Base-by-base conservation (phyloP, 2,797 vertebrate genomes). In the Glossophaga mutica region DNA sequence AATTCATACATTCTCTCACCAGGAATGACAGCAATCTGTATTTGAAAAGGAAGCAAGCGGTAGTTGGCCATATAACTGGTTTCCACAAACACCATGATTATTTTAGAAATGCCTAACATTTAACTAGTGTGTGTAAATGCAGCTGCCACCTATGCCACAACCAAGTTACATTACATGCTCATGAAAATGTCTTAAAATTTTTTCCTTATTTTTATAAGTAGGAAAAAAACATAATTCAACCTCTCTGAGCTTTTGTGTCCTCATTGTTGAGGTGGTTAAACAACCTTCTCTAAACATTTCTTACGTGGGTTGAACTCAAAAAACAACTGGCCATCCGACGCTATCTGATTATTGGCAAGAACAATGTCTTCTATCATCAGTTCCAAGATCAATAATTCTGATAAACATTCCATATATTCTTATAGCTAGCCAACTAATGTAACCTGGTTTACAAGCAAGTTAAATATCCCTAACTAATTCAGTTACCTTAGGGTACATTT, bases 401-500 rank as follows among this genome's bases (percentile, higher is more conserved):
- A 48, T 67, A 88, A 94, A 68, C 32, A 92, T 81, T 88, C 34
- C 42, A 76, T 76, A 87, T 70, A 55, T 74, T 65, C 10, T 46
- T 77, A 92, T 16, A 90, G 55, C 22, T 90, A 82, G 84, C 39
- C 62, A 90, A 91, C 44, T 74, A 83, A 79, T 46, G 18, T 68
- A 94, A 70, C n/a, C 37, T 71, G 87, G 52, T 34, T 37, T 87
- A 14, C 18, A 79, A 78, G 21, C 87, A 83, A 76, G 48, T 48
- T 90, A 94, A 94, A 94, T 91, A 37, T 76, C 74, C 34, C 70
- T 93, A 78, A 86, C 22, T 42, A 87, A 90, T 76, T 94, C 42
- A 50, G 42, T 70, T 86, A 77, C 73, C 19, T 94, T 22, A 34
- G 70, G n/a, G 44, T 84, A 78, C 22, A 88, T 62, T 73, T 91